These are phyloP conservation scores for Plecotus auritus DNA, from an alignment of 2,113 vertebrate genomes.

Conservation along the genomic window DNA sequence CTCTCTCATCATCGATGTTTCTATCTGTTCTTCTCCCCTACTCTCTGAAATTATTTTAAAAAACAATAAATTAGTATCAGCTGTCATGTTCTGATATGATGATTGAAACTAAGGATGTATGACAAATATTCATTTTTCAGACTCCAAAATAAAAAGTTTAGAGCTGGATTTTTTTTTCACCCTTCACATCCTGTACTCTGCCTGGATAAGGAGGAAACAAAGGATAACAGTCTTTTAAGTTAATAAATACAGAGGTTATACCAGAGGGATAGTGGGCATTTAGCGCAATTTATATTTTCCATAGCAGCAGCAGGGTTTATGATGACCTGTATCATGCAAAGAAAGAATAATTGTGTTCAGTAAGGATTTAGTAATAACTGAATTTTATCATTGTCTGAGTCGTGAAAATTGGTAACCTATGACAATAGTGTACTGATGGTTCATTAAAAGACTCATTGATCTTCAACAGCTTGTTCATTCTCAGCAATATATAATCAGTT, in stretches of 20 bases:
- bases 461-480: neutral
- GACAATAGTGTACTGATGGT: neutral
- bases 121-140: neutral
- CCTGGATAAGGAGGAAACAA: constrained; percentile 29
- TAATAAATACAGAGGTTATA: neutral
- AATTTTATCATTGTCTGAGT: neutral
- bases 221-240: constrained; percentile 4
- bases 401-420: neutral
- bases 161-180: neutral
- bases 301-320: neutral
- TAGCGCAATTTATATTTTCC: neutral
- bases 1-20: too few relatives aligned
- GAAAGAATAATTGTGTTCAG: constrained; percentile 1
- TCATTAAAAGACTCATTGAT: neutral
- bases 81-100: neutral
- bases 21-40: too few relatives aligned
- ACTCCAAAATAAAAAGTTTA: neutral
- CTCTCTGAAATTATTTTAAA: too few relatives aligned
- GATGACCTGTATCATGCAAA: constrained; percentile 9
- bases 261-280: neutral
- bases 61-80: neutral
- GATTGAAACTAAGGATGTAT: neutral
- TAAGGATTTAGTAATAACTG: neutral
- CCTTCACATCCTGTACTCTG: neutral
- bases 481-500: neutral